phyloP scores from a whole-genome alignment of 1,140 invertebrate genomes.

The Macrocentrus cingulum region DNA sequence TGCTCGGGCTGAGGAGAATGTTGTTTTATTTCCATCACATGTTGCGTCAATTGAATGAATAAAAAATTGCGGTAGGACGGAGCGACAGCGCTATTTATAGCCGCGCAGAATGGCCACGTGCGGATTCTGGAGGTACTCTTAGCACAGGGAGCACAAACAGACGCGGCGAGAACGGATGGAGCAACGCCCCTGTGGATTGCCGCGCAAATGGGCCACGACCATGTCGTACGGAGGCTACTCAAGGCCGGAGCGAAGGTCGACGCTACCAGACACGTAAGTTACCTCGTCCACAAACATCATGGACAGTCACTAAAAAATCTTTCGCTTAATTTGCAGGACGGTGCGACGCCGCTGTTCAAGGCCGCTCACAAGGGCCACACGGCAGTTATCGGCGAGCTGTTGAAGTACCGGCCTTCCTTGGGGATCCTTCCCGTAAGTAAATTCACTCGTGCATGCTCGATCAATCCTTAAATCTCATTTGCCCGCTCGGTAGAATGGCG shows the following conservation, averaged over 20 bases:
- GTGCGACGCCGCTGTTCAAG: conserved; percentile 89
- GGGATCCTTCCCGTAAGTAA: conserved; percentile 76
- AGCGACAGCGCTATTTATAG: conserved; percentile 85
- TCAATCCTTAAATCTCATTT: conserved; percentile 10
- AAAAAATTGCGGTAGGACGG: conserved; percentile 69
- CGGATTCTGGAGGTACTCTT: conserved; percentile 72
- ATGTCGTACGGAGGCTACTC: conserved; percentile 76
- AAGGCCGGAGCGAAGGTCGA: conserved; percentile 79
- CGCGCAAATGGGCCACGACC: conserved; percentile 88
- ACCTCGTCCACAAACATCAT: neutral
- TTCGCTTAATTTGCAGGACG: conserved; percentile 67
- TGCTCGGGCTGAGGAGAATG: too few relatives aligned
- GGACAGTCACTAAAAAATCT: conserved; percentile 2
- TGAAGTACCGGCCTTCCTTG: conserved; percentile 79
- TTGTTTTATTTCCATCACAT: too few relatives aligned
- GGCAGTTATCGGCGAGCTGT: conserved; percentile 80
- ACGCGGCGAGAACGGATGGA: conserved; percentile 74
- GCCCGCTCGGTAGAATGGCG: conserved; percentile 74
- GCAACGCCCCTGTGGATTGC: conserved; percentile 92
- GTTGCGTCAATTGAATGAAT: neutral
- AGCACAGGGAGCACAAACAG: conserved; percentile 69
- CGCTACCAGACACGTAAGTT: conserved; percentile 73
- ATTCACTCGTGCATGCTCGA: too few relatives aligned
- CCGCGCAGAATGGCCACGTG: conserved; percentile 86
- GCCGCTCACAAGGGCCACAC: conserved; percentile 90